A percentile compares a stretch with the other conserved stretches of the same genome.
Evolutionary conservation across 1,140 invertebrate species (phyloP).

Genomic region (Sipha flava): DNA sequence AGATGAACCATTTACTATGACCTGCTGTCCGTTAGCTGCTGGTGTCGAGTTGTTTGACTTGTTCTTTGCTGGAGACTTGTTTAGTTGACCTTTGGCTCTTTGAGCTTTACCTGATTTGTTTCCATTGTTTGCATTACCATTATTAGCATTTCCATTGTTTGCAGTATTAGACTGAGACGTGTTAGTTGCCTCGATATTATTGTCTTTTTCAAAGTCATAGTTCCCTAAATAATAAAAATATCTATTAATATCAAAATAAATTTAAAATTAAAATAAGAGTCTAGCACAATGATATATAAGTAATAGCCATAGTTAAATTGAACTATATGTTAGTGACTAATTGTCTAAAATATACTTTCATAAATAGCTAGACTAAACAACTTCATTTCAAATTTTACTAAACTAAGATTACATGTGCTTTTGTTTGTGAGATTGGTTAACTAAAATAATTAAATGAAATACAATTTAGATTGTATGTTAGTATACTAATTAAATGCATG

Average conservation of each 20-base stretch:
- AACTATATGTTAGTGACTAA: neutral
- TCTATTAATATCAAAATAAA: neutral
- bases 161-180: neutral
- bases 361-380: no score
- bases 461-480: neutral
- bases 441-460: neutral
- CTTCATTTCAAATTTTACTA: neutral
- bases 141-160: constrained; percentile 9
- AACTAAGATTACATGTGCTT: neutral
- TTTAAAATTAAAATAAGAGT: neutral
- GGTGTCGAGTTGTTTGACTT: constrained; percentile 1
- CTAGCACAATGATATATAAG: neutral
- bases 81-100: constrained; percentile 20
- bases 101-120: constrained; percentile 8
- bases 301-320: neutral
- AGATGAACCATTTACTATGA: constrained; percentile 13
- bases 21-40: constrained; percentile 10
- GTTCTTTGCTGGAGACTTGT: constrained; percentile 19
- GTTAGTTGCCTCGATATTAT: neutral
- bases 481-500: neutral
- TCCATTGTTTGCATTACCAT: neutral
- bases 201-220: neutral
- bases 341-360: neutral
- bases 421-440: neutral
- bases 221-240: neutral